A percentile compares a stretch with the other conserved stretches of the same genome.
Conservation (phyloP, 2,797 vertebrate genomes). For the Notamacropus eugenii region DNA sequence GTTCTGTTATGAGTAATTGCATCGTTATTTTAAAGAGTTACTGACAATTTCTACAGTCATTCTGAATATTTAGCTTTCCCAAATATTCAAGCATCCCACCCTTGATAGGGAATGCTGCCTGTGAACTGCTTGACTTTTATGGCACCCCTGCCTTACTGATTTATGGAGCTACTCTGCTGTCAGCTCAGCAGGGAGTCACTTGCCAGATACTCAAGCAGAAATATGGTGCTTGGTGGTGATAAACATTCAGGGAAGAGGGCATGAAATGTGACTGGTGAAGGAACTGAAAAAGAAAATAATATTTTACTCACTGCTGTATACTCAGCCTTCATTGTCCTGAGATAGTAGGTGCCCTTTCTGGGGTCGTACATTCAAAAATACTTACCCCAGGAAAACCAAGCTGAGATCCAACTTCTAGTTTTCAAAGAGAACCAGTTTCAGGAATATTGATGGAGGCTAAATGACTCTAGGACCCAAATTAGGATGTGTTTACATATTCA, state of each 20-base stretch:
- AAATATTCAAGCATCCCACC: constrained; percentile 50
- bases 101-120: constrained; percentile 45
- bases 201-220: constrained; percentile 70
- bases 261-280: constrained; percentile 53
- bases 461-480: constrained; percentile 18
- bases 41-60: neutral
- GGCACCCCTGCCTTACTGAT: constrained; percentile 52
- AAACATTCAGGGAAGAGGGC: constrained; percentile 39
- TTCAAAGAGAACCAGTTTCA: constrained; percentile 14
- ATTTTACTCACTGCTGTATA: neutral
- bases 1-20: constrained; percentile 43
- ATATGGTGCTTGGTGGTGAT: constrained; percentile 62
- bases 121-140: constrained; percentile 12
- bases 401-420: neutral
- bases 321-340: constrained; percentile 13
- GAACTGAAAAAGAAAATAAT: constrained; percentile 58
- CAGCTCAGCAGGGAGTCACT: constrained; percentile 66
- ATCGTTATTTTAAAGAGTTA: constrained; percentile 61
- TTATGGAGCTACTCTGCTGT: constrained; percentile 52
- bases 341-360: constrained; percentile 47
- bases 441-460: neutral
- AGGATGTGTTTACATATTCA: neutral
- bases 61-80: constrained; percentile 61
- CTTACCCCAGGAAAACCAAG: neutral
- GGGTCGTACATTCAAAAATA: constrained; percentile 32